Evolutionary conservation across 2,888 invertebrate species (phyloP).

Genomic region (Nebria salina): DNA sequence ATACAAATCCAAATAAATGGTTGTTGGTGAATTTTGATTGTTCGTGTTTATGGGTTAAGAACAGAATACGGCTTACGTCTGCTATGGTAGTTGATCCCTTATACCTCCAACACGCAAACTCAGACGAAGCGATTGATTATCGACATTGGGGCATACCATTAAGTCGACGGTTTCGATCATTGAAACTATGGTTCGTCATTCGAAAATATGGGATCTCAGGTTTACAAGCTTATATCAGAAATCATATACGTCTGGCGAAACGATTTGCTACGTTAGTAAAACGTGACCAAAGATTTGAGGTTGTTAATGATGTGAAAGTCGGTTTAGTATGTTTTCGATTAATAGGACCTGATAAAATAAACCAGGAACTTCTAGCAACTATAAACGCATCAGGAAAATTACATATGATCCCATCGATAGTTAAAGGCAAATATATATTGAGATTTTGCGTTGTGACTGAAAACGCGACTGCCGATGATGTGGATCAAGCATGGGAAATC

Average conservation of each 20-base stretch:
- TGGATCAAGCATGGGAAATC: slow-evolving; percentile 73
- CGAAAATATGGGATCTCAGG: slow-evolving; percentile 84
- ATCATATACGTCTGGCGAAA: slow-evolving; percentile 82
- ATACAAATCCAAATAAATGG: slow-evolving; percentile 91
- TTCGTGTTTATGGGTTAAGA: slow-evolving; percentile 84
- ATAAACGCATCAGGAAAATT: slow-evolving; percentile 86
- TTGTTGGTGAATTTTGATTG: slow-evolving; percentile 87
- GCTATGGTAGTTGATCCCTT: slow-evolving; percentile 88
- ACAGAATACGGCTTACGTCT: slow-evolving; percentile 79
- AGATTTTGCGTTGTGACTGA: slow-evolving; percentile 86
- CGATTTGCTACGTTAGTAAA: slow-evolving; percentile 75
- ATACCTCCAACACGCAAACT: slow-evolving; percentile 84
- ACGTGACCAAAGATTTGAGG: slow-evolving; percentile 77
- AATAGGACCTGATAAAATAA: slow-evolving; percentile 75
- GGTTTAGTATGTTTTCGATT: slow-evolving; percentile 84
- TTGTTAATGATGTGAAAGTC: slow-evolving; percentile 77
- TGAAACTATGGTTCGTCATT: slow-evolving; percentile 90
- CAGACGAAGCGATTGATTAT: slow-evolving; percentile 75
- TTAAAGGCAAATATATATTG: slow-evolving; percentile 78
- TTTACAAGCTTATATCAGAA: slow-evolving; percentile 83
- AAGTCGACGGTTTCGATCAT: slow-evolving; percentile 82
- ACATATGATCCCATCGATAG: slow-evolving; percentile 86
- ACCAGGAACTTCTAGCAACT: slow-evolving; percentile 78
- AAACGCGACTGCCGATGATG: slow-evolving; percentile 77
- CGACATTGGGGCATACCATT: slow-evolving; percentile 90